Evolutionary conservation across 2,113 vertebrate genomes (phyloP), one percentile per base, ranked within the genome.

Genomic region (Xiphias gladius): DNA sequence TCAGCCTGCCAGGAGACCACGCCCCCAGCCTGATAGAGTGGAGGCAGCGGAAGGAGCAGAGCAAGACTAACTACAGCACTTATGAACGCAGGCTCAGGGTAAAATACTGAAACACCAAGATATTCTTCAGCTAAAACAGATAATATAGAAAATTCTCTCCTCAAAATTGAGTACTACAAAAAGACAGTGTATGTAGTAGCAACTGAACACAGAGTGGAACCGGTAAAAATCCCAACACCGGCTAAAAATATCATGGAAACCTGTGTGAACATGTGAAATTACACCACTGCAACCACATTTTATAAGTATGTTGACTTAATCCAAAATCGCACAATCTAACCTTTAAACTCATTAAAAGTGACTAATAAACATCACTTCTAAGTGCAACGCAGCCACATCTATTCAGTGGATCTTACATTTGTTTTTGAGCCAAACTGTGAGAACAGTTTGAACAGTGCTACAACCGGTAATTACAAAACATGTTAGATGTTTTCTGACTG

Each of bases 51-150:
- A 97, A 97, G 76, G 98, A 99, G 82, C 98, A 98, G 93, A 97
- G 95, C 93, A 98, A 97, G 94, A 96, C 97, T 63, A 99, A 97
- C 91, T 93, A 98, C 94, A 98, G 97, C 32, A 96, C 97, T 0
- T 99, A 98, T 79, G 98, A 99, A 88, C 97, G 98, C 89, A 95
- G 98, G 72, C 95, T 99, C 71, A 94, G 97, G 98, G 98, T 99
- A 96, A 96, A 84, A 66, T 14, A 28, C 17, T 32, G 50, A 73
- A 73, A 67, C 17, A 76, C 39, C 6, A 7, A 41, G 16, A 16
- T 52, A 10, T 50, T 30, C n/a, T 62, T 39, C 22, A 41, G 20
- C 12, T 4, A 93, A 1, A 4, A 37, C 8, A 5, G 20, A 57
- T 43, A 32, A 20, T 50, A 13, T 16, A 63, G 7, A 35, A 71